Evolutionary conservation across 2,113 vertebrate genomes (phyloP).

Genomic region (Chloropsis hardwickii): DNA sequence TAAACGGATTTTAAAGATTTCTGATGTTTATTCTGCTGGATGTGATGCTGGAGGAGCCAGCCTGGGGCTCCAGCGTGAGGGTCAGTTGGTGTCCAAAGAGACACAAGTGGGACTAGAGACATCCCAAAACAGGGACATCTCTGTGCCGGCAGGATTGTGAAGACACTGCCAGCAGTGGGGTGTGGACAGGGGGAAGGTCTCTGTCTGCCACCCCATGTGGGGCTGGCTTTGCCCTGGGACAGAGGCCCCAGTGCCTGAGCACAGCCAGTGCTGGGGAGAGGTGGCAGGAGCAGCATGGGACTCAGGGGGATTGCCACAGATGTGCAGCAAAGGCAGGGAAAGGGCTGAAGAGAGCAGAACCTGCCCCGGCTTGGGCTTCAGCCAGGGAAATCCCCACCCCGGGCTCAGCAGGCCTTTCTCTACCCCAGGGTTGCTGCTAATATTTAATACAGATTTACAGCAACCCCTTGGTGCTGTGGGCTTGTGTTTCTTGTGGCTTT

Average conservation of each 20-base stretch:
- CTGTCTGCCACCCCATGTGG: accelerated
- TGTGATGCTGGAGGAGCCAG: neutral
- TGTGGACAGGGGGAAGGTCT: neutral
- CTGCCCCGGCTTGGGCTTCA: neutral
- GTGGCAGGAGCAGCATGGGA: neutral
- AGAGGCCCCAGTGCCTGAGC: neutral
- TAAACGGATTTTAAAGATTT: neutral
- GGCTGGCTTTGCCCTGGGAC: neutral
- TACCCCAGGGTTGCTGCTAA: neutral
- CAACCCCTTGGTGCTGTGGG: neutral
- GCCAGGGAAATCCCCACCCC: neutral
- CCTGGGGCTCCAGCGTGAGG: accelerated
- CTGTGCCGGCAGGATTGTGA: neutral
- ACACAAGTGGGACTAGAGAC: neutral
- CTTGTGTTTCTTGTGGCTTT: neutral
- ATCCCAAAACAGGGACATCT: neutral
- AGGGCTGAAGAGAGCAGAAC: neutral
- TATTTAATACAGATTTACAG: neutral
- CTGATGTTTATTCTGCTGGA: neutral
- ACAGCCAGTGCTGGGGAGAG: neutral
- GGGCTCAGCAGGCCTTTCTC: neutral
- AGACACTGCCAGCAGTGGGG: accelerated
- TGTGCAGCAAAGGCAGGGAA: neutral
- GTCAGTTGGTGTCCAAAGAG: too few relatives aligned
- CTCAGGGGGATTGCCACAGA: accelerated